Percentiles rank a stretch among this genome's conserved stretches.
phyloP scores from a whole-genome alignment of 2,888 invertebrate genomes.

The Cryptus viduatorius region DNA sequence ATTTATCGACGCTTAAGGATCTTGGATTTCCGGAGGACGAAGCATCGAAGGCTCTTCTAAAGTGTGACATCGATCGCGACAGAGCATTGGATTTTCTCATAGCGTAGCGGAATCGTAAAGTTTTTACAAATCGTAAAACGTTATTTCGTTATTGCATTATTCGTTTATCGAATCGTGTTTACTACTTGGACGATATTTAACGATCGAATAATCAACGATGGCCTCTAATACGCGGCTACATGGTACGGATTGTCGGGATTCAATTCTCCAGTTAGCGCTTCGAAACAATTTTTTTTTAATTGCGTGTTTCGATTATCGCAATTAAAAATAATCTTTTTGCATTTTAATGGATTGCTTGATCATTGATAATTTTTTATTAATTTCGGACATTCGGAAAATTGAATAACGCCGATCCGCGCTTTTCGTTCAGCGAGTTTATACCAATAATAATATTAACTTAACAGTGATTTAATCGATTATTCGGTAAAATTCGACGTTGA shows the following conservation, averaged over 20 bases:
- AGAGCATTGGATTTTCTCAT: constrained; percentile 94
- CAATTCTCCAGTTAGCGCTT: background rate
- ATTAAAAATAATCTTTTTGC: background rate
- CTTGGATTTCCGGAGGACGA: constrained; percentile 93
- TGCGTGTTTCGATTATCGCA: background rate
- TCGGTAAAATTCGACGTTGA: constrained; percentile 22
- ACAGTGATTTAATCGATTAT: background rate
- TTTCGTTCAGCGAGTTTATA: constrained; percentile 31
- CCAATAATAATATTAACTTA: constrained; percentile 11
- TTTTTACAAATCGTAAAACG: background rate
- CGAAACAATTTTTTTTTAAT: background rate
- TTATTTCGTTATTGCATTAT: background rate
- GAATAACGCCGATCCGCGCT: background rate
- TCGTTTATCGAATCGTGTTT: background rate
- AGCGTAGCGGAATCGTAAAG: constrained; percentile 86
- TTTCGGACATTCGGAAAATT: background rate
- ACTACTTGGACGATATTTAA: background rate
- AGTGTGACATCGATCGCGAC: constrained; percentile 93
- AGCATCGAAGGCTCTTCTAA: constrained; percentile 90
- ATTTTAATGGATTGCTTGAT: background rate
- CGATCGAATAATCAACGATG: constrained; percentile 32
- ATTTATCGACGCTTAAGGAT: constrained; percentile 91
- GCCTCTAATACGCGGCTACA: constrained; percentile 34
- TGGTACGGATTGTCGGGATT: background rate
- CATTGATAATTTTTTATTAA: background rate